Percentiles rank a stretch among this genome's conserved stretches.
Conservation (phyloP, 2,797 vertebrate species). For the Amblyraja radiata region DNA sequence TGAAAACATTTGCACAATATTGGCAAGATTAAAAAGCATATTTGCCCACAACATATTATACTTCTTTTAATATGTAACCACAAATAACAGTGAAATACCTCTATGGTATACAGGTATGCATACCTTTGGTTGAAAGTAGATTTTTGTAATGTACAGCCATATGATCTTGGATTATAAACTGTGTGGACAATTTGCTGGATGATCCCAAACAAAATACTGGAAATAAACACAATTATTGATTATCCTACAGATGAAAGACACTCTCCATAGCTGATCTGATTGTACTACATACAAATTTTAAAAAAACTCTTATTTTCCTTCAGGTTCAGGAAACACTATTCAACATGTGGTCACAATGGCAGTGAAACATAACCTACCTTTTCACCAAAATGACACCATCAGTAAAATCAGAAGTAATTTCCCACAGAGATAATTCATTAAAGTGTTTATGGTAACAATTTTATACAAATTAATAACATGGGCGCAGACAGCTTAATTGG, state of each 20-base stretch:
- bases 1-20: not conserved
- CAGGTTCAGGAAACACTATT: no score
- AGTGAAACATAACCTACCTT: not conserved
- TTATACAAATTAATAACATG: not conserved
- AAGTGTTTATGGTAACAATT: not conserved
- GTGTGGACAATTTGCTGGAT: constrained; percentile 29
- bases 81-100: not conserved
- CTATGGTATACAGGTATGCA: not conserved
- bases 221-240: not conserved
- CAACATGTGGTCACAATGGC: not conserved
- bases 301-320: not conserved
- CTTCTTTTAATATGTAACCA: not conserved
- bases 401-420: not conserved
- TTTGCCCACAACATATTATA: not conserved
- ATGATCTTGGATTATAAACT: constrained; percentile 36
- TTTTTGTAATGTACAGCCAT: constrained; percentile 37
- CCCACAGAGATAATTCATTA: not conserved
- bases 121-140: constrained; percentile 40
- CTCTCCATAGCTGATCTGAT: not conserved
- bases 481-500: not conserved
- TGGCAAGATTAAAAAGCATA: not conserved
- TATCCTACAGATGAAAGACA: not conserved
- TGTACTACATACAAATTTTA: not conserved
- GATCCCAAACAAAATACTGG: constrained; percentile 33
- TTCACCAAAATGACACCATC: not conserved